These are phyloP conservation scores for Parnassius apollo DNA, from an alignment of 2,888 invertebrate species.

Conservation along the genomic window DNA sequence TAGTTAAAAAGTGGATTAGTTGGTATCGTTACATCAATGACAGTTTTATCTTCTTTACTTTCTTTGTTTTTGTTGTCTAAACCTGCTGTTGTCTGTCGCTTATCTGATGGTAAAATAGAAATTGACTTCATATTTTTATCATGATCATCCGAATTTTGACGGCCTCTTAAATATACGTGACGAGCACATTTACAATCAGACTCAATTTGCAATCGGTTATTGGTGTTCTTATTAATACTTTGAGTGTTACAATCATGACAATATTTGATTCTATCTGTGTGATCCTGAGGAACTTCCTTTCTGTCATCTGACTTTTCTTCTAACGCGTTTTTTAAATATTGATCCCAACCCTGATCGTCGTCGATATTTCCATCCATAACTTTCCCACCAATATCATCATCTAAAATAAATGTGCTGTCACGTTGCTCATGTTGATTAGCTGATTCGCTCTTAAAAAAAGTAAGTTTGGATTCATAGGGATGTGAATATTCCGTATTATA, in stretches of 20 bases:
- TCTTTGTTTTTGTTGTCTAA: conserved; percentile 11
- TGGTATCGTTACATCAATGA: conserved; percentile 5
- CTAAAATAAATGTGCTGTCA: conserved; percentile 9
- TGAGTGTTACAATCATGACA: conserved; percentile 33
- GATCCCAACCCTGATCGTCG: conserved; percentile 7
- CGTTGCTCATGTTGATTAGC: conserved; percentile 11
- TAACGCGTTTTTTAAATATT: conserved; percentile 12
- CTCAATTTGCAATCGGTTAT: conserved; percentile 19
- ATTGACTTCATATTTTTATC: conserved; percentile 25
- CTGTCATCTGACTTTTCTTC: conserved; percentile 15
- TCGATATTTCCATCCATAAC: conserved; percentile 8
- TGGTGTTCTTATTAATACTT: conserved; percentile 13
- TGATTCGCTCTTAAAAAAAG: conserved; percentile 20
- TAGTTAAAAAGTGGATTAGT: conserved; percentile 7
- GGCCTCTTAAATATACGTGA: conserved; percentile 24
- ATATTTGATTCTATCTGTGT: conserved; percentile 31
- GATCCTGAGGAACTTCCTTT: conserved; percentile 14
- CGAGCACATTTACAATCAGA: conserved; percentile 37
- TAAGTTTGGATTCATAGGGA: conserved; percentile 16
- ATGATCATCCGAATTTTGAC: conserved; percentile 32
- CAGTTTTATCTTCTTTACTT: conserved; percentile 2
- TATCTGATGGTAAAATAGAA: conserved; percentile 7
- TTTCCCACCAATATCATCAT: conserved; percentile 3
- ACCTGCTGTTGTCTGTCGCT: conserved; percentile 3
- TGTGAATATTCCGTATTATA: conserved; percentile 18